These are phyloP conservation scores for Brachypodius melanocephalos DNA, from an alignment of 2,113 vertebrate genomes.

Conservation along the genomic window DNA sequence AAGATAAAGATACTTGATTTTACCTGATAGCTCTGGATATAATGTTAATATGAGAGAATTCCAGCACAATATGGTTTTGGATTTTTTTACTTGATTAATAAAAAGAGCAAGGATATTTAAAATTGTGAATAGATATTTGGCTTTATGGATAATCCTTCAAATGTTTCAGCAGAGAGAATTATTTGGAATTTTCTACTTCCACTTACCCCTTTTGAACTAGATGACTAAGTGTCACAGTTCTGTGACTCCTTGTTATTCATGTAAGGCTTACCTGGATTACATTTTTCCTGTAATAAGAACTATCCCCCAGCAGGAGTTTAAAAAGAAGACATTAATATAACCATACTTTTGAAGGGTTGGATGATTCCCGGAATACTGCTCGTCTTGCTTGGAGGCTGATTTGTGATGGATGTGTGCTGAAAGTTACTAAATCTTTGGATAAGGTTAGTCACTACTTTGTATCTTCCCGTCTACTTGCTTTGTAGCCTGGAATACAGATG, in stretches of 20 bases:
- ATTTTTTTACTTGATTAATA: not conserved
- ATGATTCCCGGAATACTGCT: conserved; percentile 92
- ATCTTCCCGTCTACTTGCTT: conserved; percentile 16
- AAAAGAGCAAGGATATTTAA: not conserved
- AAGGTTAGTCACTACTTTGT: conserved; percentile 81
- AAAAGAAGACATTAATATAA: not conserved
- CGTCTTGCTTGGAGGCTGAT: conserved; percentile 87
- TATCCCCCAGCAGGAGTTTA: not conserved
- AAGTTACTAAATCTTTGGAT: conserved; percentile 82
- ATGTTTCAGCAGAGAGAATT: not conserved
- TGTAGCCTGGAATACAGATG: not conserved
- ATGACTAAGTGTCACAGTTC: not conserved
- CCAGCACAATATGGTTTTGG: not conserved
- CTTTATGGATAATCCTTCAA: not conserved
- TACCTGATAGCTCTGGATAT: not conserved
- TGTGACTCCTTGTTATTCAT: not conserved
- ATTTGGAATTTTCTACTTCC: not conserved
- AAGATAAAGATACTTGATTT: not conserved
- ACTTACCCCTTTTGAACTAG: not conserved
- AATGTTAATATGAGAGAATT: not conserved
- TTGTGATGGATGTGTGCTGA: conserved; percentile 88
- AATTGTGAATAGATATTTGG: not conserved
- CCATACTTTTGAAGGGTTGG: conserved; percentile 78
- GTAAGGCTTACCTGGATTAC: not conserved
- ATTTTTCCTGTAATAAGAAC: not conserved